These are phyloP conservation scores for Aptenodytes forsteri DNA, from an alignment of 2,113 vertebrate genomes.

Conservation along the genomic window DNA sequence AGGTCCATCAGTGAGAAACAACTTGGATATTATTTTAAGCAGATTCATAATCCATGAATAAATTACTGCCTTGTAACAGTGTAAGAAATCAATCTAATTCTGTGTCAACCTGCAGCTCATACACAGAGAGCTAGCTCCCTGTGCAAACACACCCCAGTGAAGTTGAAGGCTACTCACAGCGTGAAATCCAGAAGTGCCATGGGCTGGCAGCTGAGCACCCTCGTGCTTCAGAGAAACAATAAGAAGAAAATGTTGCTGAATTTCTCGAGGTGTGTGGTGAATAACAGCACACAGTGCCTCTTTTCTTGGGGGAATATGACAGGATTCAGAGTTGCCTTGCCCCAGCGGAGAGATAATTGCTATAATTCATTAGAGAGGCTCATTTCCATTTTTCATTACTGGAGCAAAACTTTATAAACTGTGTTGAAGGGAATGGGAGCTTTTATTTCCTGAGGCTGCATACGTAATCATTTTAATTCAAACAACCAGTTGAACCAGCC, in stretches of 20 bases:
- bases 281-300: not conserved
- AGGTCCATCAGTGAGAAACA: not conserved
- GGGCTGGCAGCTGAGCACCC: not conserved
- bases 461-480: not conserved
- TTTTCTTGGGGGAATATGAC: constrained; percentile 1
- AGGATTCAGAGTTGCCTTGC: not conserved
- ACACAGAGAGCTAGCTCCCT: not conserved
- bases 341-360: constrained; percentile 54
- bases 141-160: not conserved
- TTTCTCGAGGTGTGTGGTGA: not conserved
- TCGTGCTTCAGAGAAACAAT: constrained; percentile 5
- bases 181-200: not conserved
- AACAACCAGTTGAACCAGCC: not conserved
- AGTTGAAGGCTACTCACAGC: not conserved
- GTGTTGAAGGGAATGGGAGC: not conserved
- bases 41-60: not conserved
- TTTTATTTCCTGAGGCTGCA: constrained; percentile 49
- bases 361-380: constrained; percentile 43
- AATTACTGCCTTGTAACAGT: not conserved
- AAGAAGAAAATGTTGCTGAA: not conserved
- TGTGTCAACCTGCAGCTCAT: not conserved
- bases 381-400: constrained; percentile 58
- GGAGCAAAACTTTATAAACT: constrained; percentile 31
- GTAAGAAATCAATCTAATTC: not conserved
- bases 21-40: not conserved